Base-by-base conservation (phyloP, 2,113 vertebrate genomes). In the Pedetes capensis region DNA sequence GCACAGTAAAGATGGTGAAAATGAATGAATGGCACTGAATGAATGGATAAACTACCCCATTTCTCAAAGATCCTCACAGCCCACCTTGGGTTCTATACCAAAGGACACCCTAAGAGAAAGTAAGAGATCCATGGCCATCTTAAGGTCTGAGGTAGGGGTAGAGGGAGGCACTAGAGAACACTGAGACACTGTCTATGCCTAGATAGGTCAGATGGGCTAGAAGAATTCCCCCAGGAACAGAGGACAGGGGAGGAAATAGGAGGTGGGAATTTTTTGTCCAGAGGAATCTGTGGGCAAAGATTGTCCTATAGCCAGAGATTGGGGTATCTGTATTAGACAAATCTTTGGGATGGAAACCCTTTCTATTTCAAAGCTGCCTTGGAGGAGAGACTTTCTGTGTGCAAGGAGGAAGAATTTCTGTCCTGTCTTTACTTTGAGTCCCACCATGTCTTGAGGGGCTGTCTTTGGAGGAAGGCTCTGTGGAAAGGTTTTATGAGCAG, bases 351-450 rank as follows among this genome's bases (percentile, higher is more conserved):
- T 34, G 34, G 13, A 22, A 44, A 44, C 78, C 51, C 25, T 18
- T 85, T 89, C 69, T 47, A 44, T 61, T 72, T 76, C 90, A 80
- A 22, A 89, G 61, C 17, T 16, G 90, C 55, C 72, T 47, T 51
- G 53, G n/a, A 87, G 49, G 47, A 82, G 22, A 75, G 11, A 3
- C 20, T 64, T 14, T 44, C 74, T 64, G n/a, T 29, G 17, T 16
- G 76, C 32, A 23, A 11, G 20, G 4, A 49, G 11, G 53, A 68
- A 59, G 17, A 44, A 27, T 84, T 39, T 91, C 72, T 83, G 51
- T 34, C 61, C 29, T 71, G 17, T 83, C 83, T 91, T 87, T 87
- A 71, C 87, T 92, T 42, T 44, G 83, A 75, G 84, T 83, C 34
- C 49, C 79, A 17, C 42, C 42, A 37, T 93, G 89, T 32, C 61